Conservation (phyloP, 2,797 vertebrate species). For the Eulemur coronatus region DNA sequence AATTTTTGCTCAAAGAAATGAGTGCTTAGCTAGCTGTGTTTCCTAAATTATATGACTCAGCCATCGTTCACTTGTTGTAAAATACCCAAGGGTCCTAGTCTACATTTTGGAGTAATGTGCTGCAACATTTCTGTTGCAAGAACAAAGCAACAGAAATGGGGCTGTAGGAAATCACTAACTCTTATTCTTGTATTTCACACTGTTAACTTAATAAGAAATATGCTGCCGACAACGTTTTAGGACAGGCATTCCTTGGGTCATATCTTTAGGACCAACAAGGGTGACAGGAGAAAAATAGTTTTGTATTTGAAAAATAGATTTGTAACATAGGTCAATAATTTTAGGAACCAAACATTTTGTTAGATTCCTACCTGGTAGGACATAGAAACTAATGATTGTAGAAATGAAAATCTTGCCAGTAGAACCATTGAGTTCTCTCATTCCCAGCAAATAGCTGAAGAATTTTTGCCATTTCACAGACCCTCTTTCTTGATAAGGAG, state of each 20-base stretch:
- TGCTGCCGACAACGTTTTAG: constrained; percentile 1
- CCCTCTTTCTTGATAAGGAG: neutral
- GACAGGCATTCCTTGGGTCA: constrained; percentile 30
- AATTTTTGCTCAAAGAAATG: constrained; percentile 72
- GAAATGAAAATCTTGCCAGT: neutral
- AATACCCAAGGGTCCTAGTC: constrained; percentile 64
- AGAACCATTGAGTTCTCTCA: neutral
- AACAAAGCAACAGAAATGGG: constrained; percentile 45
- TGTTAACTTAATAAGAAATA: constrained; percentile 65
- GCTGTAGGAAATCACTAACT: constrained; percentile 63
- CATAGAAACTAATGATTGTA: neutral
- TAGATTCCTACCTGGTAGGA: neutral
- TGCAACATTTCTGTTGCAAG: constrained; percentile 58
- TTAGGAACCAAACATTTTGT: constrained; percentile 28
- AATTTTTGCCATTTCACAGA: neutral
- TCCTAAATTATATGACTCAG: constrained; percentile 73
- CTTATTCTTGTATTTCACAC: constrained; percentile 58
- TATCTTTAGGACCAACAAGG: constrained; percentile 44
- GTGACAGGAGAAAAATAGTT: constrained; percentile 8
- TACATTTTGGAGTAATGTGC: constrained; percentile 66
- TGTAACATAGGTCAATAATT: constrained; percentile 26
- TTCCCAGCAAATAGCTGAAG: neutral
- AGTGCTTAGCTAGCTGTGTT: constrained; percentile 65
- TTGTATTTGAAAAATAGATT: constrained; percentile 45
- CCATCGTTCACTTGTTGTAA: constrained; percentile 66